A percentile compares a stretch with the other conserved stretches of the same genome.
These are phyloP conservation scores for Pyrgus malvae DNA, from an alignment of 2,888 invertebrate genomes.

Conservation along the genomic window DNA sequence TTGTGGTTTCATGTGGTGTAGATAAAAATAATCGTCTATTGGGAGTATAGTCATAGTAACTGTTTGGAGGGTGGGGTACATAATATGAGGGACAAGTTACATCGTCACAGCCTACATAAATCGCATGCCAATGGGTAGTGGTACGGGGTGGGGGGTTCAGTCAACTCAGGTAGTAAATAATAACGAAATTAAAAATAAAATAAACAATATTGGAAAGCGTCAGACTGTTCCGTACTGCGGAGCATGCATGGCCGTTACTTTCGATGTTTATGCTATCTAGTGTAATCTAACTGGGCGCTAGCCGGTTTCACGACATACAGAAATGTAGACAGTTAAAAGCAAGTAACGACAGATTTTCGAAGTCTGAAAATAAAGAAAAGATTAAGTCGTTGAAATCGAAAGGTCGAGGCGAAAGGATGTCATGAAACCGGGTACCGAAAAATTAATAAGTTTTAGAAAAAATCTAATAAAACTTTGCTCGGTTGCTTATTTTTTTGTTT, in stretches of 20 bases:
- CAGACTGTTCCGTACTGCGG: slow-evolving; percentile 64
- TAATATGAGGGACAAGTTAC: slow-evolving; percentile 75
- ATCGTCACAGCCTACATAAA: slow-evolving; percentile 74
- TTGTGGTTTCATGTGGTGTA: slow-evolving; percentile 67
- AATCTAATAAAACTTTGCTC: slow-evolving; percentile 60
- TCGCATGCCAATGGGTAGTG: slow-evolving; percentile 68
- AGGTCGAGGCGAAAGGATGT: slow-evolving; percentile 52
- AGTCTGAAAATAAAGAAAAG: slow-evolving; percentile 23
- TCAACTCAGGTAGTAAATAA: slow-evolving; percentile 58
- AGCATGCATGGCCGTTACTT: slow-evolving; percentile 65
- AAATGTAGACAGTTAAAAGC: slow-evolving; percentile 31
- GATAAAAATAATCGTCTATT: slow-evolving; percentile 41
- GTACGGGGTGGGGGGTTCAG: slow-evolving; percentile 53
- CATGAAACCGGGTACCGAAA: slow-evolving; percentile 67
- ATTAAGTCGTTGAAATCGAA: slow-evolving; percentile 23
- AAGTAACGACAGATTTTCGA: slow-evolving; percentile 22
- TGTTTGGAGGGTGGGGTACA: slow-evolving; percentile 62
- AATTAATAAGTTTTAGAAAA: slow-evolving; percentile 57
- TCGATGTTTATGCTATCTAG: slow-evolving; percentile 52
- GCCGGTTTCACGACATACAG: slow-evolving; percentile 65
- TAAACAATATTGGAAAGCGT: slow-evolving; percentile 60
- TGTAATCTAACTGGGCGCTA: slow-evolving; percentile 43
- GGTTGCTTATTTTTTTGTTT: slow-evolving; percentile 56
- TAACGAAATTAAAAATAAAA: slow-evolving; percentile 30
- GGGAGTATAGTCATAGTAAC: slow-evolving; percentile 71